phyloP scores from a whole-genome alignment of 2,888 invertebrate genomes.

The Eudiplozoon nipponicum region DNA sequence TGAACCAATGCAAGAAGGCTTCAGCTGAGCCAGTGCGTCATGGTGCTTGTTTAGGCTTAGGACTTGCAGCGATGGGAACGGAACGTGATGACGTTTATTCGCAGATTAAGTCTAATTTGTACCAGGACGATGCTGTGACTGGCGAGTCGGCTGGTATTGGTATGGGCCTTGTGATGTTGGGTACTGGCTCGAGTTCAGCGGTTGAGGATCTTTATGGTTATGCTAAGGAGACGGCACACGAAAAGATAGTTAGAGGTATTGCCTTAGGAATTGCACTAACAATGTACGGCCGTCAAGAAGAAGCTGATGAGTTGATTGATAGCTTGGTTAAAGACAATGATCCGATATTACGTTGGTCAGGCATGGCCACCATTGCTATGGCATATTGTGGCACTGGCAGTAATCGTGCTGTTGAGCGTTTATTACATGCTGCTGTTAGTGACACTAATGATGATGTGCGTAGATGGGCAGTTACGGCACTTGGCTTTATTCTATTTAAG shows the following conservation, averaged over 20 bases:
- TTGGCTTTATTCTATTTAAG: constrained; percentile 79
- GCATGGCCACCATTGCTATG: constrained; percentile 86
- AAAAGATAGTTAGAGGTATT: constrained; percentile 76
- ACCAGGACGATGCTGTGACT: constrained; percentile 88
- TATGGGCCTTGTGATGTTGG: constrained; percentile 96
- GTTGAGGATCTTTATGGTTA: constrained; percentile 68
- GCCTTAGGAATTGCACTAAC: constrained; percentile 78
- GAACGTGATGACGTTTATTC: constrained; percentile 43
- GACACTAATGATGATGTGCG: constrained; percentile 96
- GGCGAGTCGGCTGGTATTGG: constrained; percentile 93
- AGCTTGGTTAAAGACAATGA: constrained; percentile 67
- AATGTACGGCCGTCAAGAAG: constrained; percentile 79
- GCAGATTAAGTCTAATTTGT: constrained; percentile 71
- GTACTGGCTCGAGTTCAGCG: constrained; percentile 54
- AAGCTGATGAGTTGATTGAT: constrained; percentile 65
- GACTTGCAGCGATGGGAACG: constrained; percentile 86
- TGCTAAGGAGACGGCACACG: constrained; percentile 77
- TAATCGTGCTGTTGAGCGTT: constrained; percentile 64
- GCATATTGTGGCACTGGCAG: constrained; percentile 91
- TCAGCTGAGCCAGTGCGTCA: constrained; percentile 58
- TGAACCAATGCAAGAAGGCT: constrained; percentile 70
- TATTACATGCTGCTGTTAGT: constrained; percentile 76
- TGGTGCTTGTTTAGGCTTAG: constrained; percentile 78
- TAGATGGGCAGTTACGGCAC: constrained; percentile 80
- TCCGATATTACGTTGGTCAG: constrained; percentile 64